Evolutionary conservation across 2,113 vertebrate genomes (phyloP), one percentile per base, ranked within the genome.

Genomic region (Otis tarda): DNA sequence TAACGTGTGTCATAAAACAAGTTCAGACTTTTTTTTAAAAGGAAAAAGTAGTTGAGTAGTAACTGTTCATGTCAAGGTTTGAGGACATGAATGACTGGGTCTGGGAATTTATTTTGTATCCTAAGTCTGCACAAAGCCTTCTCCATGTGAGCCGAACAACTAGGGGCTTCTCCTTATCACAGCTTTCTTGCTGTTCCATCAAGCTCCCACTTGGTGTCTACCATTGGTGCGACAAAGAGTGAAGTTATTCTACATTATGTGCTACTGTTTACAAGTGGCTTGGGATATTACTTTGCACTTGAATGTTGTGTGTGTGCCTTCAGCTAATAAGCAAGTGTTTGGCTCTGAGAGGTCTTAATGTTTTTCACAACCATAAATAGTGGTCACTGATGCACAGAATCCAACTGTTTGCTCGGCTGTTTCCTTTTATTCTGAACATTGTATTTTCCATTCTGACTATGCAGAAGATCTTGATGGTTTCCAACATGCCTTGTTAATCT

Each of bases 331-430:
- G 18, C 21, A 83, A 77, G 37, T 27, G 17, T 70, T 78, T 87
- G 76, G 24, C 18, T 78, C 28, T 78, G 75, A 83, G 52, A 78
- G 15, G 10, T 83, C 90, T 90, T 94, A 73, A 53, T 39, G 64
- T 23, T 92, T 95, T 93, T 83, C 64, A n/a, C 25, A 77, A 81
- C 13, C 25, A 45, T 88, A 94, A 90, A 79, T 80, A 93, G 78
- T 43, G 30, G 83, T 74, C 73, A 53, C 23, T 75, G 71, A 75
- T 75, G 73, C 56, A 60, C 47, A 78, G 73, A 78, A 75, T 88
- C 93, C 79, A 81, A 53, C 63, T 52, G 37, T 76, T 91, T 91
- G 27, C 35, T 86, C 0, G 0, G 27, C 41, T 87, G 79, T 80
- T 94, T 91, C 43, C 35, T 75, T 92, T 94, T 68, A 52, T 75